phyloP scores from a whole-genome alignment of 2,888 invertebrate species.

The Lycocerus yunnanus region DNA sequence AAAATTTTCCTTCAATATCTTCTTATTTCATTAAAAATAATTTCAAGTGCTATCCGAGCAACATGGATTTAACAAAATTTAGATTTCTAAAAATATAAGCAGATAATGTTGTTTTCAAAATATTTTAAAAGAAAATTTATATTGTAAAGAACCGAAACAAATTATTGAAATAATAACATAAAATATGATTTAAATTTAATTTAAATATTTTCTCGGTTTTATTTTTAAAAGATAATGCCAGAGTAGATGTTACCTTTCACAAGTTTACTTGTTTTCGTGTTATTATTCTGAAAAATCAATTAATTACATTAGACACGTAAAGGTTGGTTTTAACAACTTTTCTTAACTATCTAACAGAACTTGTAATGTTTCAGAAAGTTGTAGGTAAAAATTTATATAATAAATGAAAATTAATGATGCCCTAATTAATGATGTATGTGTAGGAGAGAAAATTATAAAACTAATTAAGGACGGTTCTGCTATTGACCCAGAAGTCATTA shows the following conservation, averaged over 20 bases:
- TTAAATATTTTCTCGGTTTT: neutral
- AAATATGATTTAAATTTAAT: neutral
- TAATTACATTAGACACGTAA: neutral
- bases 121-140: neutral
- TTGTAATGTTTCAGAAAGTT: neutral
- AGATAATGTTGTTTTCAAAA: neutral
- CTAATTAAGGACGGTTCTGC: neutral
- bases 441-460: neutral
- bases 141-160: neutral
- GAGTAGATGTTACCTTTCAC: neutral
- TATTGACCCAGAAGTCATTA: neutral
- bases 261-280: neutral
- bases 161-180: neutral
- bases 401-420: neutral
- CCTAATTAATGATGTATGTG: neutral
- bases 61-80: neutral
- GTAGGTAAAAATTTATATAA: neutral
- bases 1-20: neutral
- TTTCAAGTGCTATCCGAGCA: neutral
- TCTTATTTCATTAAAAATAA: neutral
- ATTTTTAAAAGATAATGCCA: neutral
- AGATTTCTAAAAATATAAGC: neutral
- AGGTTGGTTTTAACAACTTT: neutral
- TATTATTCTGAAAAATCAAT: neutral
- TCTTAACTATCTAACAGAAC: neutral